Evolutionary conservation across 2,797 vertebrate genomes (phyloP).

Genomic region (Bryconaethiops microstoma): DNA sequence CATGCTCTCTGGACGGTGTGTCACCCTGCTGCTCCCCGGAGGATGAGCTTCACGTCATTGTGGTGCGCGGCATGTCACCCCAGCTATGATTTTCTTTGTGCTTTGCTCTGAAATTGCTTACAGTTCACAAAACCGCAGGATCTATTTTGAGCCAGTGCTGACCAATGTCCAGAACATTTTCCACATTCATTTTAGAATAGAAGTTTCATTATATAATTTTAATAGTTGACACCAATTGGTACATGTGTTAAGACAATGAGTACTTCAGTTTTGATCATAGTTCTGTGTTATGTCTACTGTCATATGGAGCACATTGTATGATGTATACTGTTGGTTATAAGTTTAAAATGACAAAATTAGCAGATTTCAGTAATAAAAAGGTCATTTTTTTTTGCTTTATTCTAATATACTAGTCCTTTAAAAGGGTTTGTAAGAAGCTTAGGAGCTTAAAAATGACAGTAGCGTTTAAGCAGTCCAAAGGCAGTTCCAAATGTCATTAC

Average conservation of each 20-base stretch:
- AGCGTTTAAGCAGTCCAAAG: too few relatives aligned
- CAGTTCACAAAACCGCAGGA: slow-evolving; percentile 18
- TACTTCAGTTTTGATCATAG: background rate
- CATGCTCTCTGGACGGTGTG: slow-evolving; percentile 64
- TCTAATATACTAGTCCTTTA: too few relatives aligned
- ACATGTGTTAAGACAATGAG: background rate
- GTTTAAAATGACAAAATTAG: too few relatives aligned
- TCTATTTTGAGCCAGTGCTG: background rate
- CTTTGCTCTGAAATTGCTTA: background rate
- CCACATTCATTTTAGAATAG: background rate
- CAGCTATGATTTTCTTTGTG: background rate
- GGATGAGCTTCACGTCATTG: slow-evolving; percentile 67
- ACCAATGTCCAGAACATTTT: background rate
- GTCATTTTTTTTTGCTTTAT: too few relatives aligned
- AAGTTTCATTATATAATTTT: background rate
- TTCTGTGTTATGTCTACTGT: background rate
- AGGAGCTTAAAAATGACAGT: too few relatives aligned
- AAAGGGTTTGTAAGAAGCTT: too few relatives aligned
- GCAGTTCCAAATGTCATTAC: too few relatives aligned
- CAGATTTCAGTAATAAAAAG: too few relatives aligned
- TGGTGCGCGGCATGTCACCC: slow-evolving; percentile 59
- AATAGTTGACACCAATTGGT: too few relatives aligned
- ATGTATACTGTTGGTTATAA: background rate
- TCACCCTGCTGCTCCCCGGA: slow-evolving; percentile 44
- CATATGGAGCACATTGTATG: background rate